Evolutionary conservation across 2,797 vertebrate species (phyloP), one percentile per base, ranked within the genome.

Genomic region (Hybognathus amarus): DNA sequence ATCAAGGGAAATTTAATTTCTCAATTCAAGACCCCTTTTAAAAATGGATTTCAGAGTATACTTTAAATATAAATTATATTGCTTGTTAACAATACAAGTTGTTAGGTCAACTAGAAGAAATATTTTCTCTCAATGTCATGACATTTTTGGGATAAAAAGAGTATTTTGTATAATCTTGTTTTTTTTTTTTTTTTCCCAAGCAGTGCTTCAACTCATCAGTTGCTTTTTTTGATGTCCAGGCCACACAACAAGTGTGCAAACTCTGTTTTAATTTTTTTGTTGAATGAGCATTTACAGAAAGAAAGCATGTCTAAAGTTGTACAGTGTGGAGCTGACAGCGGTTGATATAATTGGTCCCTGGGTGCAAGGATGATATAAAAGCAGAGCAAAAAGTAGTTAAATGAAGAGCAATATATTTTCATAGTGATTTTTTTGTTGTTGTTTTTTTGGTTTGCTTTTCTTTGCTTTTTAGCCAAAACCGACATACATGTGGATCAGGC

Each of bases 311-410:
- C 56, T 45, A 18, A 61, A 61, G 74, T 42, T 63, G 38, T 63
- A 42, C n/a, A 61, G 9, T 80, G 30, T 79, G 67, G 7, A 30
- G 18, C 79, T 71, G 54, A 47, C 40, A 45, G 78, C 15, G 27
- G 18, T 45, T 61, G 24, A 70, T 71, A 61, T 80, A 56, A 61
- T 70, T 71, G 67, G 17, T 80, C 78, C 42, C 52, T 47, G 24
- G 61, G 68, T 30, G 18, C 24, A 45, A 33, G 20, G n/a, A 45
- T 80, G 3, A 78, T 42, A 13, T 50, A 30, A 47, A 70, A 47
- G 27, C 47, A 22, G 38, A 70, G 38, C 13, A 42, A 80, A 59
- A 56, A 54, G 10, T 42, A 20, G n/a, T 27, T 9, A 22, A 30
- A 47, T 47, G 45, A 15, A 45, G 13, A 45, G 12, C 12, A 13